Evolutionary conservation across 2,113 vertebrate species (phyloP), one percentile per base, ranked within the genome.

Genomic region (Apteryx owenii): DNA sequence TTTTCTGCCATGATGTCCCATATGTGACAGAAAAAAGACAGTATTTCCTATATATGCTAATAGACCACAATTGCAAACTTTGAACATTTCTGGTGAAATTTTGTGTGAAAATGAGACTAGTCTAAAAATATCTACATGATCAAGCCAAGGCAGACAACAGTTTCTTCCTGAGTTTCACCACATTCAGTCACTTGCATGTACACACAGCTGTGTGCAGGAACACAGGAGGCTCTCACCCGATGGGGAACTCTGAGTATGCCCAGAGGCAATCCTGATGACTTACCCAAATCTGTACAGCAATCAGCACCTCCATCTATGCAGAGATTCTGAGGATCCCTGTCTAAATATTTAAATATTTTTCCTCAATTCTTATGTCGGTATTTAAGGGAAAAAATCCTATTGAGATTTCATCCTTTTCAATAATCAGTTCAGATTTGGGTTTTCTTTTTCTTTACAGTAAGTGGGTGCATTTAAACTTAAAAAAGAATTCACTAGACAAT

Each of bases 331-430:
- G 36, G 31, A 81, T 90, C 50, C 6, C 72, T 68, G 60, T 81
- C 82, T 90, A 95, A 96, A 94, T 73, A 91, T 80, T 95, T 88
- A 76, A 89, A 53, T 85, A 50, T 22, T 91, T 78, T 78, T 75
- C 71, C 36, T 85, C 82, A 58, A 50, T 2, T 9, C 42, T 38
- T 64, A 26, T 16, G 26, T 26, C 36, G 75, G 21, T n/a, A 60
- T 85, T 94, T 90, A 92, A 75, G 82, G 72, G 72, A 88, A 90
- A 66, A 29, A 77, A 58, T 29, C 9, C 12, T 85, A 62, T 76
- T 64, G 46, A 83, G 64, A 83, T 88, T 81, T 78, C 28, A 83
- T 60, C 46, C 50, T 75, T 88, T 85, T 78, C 23, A 53, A 62
- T 78, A 82, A 66, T 54, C 77, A 80, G 77, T 60, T 65, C 12